phyloP scores from a whole-genome alignment of 2,888 invertebrate genomes.

The Scaptodrosophila latifasciaeformis region DNA sequence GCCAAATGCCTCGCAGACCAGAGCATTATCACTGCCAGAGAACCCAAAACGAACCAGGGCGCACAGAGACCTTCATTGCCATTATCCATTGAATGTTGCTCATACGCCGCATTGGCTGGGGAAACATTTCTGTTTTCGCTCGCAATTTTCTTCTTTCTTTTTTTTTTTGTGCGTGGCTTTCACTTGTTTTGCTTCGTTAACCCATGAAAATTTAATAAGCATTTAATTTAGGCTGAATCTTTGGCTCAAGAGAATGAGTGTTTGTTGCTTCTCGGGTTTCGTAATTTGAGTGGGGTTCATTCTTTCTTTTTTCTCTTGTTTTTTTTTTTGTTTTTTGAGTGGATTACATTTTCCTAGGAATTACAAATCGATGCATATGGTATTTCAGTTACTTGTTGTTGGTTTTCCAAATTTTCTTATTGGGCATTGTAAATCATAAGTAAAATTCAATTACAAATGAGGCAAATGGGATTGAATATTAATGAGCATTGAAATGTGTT shows the following conservation, averaged over 20 bases:
- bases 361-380: too few relatives aligned
- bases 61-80: too few relatives aligned
- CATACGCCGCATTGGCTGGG: neutral
- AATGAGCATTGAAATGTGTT: too few relatives aligned
- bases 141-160: neutral
- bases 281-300: too few relatives aligned
- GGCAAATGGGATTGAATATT: too few relatives aligned
- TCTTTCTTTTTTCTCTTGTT: too few relatives aligned
- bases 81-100: constrained; percentile 9
- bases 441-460: too few relatives aligned
- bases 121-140: neutral
- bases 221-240: constrained; percentile 8
- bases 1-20: neutral
- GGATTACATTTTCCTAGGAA: too few relatives aligned
- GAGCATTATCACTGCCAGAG: constrained; percentile 21
- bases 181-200: neutral
- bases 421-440: too few relatives aligned
- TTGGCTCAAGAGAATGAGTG: neutral
- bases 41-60: constrained; percentile 1
- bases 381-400: too few relatives aligned
- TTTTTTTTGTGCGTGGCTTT: neutral
- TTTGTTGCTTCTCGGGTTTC: neutral
- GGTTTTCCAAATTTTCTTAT: too few relatives aligned
- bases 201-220: constrained; percentile 22
- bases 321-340: too few relatives aligned